Base-by-base conservation (phyloP, 2,888 invertebrate genomes). In the Drosophila rellima region DNA sequence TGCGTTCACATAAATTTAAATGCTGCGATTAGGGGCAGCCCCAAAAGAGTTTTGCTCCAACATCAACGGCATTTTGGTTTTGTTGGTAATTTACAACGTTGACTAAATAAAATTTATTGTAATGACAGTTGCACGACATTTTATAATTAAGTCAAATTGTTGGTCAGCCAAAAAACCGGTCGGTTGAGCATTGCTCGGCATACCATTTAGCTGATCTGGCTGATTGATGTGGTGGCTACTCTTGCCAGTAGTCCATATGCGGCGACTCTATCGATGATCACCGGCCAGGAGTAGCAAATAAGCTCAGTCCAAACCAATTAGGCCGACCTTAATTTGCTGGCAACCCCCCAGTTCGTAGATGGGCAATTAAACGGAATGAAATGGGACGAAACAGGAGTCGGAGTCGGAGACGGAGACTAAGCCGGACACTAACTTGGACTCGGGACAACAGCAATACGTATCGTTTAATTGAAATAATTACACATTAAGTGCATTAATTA, bases 401-500 rank as follows among this genome's bases (percentile, higher is more conserved):
- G 3, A 20, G 33, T 10, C 8, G 23, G 44, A 44, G 23, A 23
- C 23, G n/a, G n/a, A 44, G 8, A 8, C 50, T 18, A 17, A 50
- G 57, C 57, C 33, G 66, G 47, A 70, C 31, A 59, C 44, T 50
- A 35, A 37, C 47, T 68, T 44, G 29, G 40, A 35, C 15, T 18
- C 20, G 50, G 61, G 45, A 51, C 47, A 45, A 51, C 47, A 47
- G 73, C 37, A 35, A 60, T 51, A 71, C 66, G 74, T 75, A 80
- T 71, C 66, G 74, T 80, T 90, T 90, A 91, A 91, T 91, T 90
- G 90, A 90, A 91, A 91, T 91, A 91, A 91, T 91, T 91, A 90
- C 82, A 90, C 82, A 91, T 91, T 91, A 90, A 88, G 79, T 89
- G 91, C 85, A 90, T 88, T 91, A 90, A 91, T 90, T 91, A 90